These are phyloP conservation scores for Aethina tumida DNA, from an alignment of 1,140 invertebrate genomes.

Conservation along the genomic window DNA sequence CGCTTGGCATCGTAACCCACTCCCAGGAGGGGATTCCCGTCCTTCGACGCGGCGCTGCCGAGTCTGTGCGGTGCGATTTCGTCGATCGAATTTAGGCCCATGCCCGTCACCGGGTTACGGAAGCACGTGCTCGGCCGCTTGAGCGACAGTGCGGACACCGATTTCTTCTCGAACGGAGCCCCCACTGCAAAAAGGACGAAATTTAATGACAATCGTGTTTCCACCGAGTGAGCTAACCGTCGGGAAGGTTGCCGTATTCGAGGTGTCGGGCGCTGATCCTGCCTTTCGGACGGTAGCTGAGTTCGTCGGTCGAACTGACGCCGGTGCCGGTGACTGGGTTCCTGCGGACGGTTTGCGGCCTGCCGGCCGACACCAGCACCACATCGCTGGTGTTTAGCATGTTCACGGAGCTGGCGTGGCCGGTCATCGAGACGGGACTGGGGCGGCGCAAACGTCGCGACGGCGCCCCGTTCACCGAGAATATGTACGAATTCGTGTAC, in stretches of 20 bases:
- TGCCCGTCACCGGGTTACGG: conserved; percentile 29
- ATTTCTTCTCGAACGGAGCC: too few species aligned
- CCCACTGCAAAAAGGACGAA: too few species aligned
- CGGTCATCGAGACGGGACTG: conserved; percentile 2
- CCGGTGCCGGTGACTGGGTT: conserved; percentile 12
- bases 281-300: too few species aligned
- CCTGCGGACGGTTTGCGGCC: conserved; percentile 13
- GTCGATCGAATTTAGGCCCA: conserved; percentile 26
- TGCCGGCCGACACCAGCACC: background rate
- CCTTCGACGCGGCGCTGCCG: conserved; percentile 18
- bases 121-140: conserved; percentile 15
- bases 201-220: too few species aligned
- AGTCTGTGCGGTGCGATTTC: conserved; percentile 23
- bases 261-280: conserved; percentile 1
- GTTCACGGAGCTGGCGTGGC: conserved; percentile 9
- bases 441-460: conserved; percentile 19
- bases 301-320: conserved; percentile 19
- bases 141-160: too few species aligned
- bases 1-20: conserved; percentile 35
- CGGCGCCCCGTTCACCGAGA: conserved; percentile 18
- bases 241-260: background rate
- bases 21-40: conserved; percentile 44
- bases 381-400: conserved; percentile 12
- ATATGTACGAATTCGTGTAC: conserved; percentile 17
- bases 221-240: too few species aligned